Conservation (phyloP, 1,140 invertebrate species). For the Drosophila kanapiae region DNA sequence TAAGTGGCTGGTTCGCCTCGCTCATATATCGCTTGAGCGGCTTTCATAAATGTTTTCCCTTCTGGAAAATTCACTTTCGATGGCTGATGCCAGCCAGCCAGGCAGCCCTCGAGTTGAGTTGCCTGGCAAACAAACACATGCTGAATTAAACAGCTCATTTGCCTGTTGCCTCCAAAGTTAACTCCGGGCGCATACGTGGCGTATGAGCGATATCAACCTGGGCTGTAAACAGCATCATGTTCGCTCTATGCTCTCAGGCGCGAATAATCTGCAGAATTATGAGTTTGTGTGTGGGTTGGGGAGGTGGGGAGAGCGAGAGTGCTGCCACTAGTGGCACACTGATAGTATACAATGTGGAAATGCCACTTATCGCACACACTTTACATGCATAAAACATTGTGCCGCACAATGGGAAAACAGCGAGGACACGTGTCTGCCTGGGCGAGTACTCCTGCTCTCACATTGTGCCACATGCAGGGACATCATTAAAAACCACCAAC, state of each 20-base stretch:
- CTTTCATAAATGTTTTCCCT: slow-evolving; percentile 26
- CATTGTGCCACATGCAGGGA: slow-evolving; percentile 25
- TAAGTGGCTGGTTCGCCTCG: slow-evolving; percentile 8
- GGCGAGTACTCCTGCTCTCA: not conserved
- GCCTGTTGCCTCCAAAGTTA: slow-evolving; percentile 49
- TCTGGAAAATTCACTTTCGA: slow-evolving; percentile 8
- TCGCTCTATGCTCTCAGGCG: slow-evolving; percentile 16
- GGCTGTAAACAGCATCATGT: slow-evolving; percentile 26
- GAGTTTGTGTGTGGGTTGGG: slow-evolving; percentile 5
- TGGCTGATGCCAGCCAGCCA: not conserved
- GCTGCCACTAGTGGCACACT: slow-evolving; percentile 12
- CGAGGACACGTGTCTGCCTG: slow-evolving; percentile 28
- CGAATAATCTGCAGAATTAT: slow-evolving; percentile 53
- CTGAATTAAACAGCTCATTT: slow-evolving; percentile 67
- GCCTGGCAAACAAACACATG: slow-evolving; percentile 3
- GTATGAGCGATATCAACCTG: slow-evolving; percentile 33
- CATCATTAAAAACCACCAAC: slow-evolving; percentile 58
- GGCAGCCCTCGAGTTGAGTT: not conserved
- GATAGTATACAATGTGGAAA: slow-evolving; percentile 27
- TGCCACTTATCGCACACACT: slow-evolving; percentile 57
- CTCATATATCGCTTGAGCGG: not conserved
- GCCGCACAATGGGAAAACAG: slow-evolving; percentile 40
- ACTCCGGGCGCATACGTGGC: slow-evolving; percentile 14
- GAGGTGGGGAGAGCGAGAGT: not conserved
- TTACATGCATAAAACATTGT: slow-evolving; percentile 58